Evolutionary conservation across 2,888 invertebrate genomes (phyloP).

Genomic region (Amaurobius ferox): DNA sequence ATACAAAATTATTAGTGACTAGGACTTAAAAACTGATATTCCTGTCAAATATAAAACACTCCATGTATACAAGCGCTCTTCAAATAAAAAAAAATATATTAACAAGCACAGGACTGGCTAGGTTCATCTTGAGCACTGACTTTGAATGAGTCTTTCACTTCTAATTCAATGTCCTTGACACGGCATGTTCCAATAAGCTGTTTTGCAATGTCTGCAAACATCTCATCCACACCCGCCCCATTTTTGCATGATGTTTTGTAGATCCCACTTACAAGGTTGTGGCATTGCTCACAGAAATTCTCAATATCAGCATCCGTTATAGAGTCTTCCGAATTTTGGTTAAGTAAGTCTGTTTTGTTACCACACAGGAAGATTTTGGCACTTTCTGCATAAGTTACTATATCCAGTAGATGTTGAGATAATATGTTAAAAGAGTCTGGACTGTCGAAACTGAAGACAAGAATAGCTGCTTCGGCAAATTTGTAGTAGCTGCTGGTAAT

Average conservation of each 20-base stretch:
- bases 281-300: conserved; percentile 88
- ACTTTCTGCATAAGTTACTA: conserved; percentile 95
- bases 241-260: conserved; percentile 94
- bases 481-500: conserved; percentile 97
- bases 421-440: conserved; percentile 93
- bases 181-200: conserved; percentile 88
- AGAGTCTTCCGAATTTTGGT: conserved; percentile 79
- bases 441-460: conserved; percentile 93
- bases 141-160: conserved; percentile 74
- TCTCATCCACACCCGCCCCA: conserved; percentile 89
- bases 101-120: conserved; percentile 65
- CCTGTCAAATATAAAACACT: conserved; percentile 33
- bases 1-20: conserved; percentile 41
- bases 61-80: conserved; percentile 4
- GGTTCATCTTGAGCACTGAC: conserved; percentile 70
- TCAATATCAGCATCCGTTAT: conserved; percentile 92
- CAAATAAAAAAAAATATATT: neutral
- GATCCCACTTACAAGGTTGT: conserved; percentile 90
- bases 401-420: conserved; percentile 94
- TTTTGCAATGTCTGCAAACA: conserved; percentile 92
- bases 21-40: conserved; percentile 25
- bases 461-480: conserved; percentile 94
- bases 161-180: conserved; percentile 86
- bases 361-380: conserved; percentile 96
- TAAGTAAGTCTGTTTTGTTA: conserved; percentile 86